These are phyloP conservation scores for Hyles euphorbiae DNA, from an alignment of 1,140 invertebrate genomes.

Conservation along the genomic window DNA sequence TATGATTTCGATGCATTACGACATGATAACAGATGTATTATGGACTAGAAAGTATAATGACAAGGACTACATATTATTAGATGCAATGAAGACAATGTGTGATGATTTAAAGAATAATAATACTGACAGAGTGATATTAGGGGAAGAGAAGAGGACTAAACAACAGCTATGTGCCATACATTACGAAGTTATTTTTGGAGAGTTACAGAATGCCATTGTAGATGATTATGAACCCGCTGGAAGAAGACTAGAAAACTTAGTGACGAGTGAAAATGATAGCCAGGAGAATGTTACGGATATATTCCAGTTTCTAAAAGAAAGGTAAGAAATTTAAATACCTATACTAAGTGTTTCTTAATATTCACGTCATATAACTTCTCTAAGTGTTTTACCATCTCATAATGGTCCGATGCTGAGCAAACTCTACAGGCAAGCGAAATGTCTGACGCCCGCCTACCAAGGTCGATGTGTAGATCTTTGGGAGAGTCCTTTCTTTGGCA, in stretches of 20 bases:
- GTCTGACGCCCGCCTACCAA: too few species aligned
- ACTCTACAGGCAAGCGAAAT: too few species aligned
- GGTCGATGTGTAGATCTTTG: too few species aligned
- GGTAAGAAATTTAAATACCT: slow-evolving; percentile 35
- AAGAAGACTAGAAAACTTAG: slow-evolving; percentile 38
- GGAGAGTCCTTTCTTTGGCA: too few species aligned
- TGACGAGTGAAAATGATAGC: slow-evolving; percentile 28
- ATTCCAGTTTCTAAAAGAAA: slow-evolving; percentile 39
- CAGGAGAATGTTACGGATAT: slow-evolving; percentile 35
- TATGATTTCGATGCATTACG: slow-evolving; percentile 54
- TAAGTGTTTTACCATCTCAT: too few species aligned
- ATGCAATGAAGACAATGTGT: slow-evolving; percentile 41
- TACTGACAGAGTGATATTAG: slow-evolving; percentile 42
- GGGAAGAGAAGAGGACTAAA: slow-evolving; percentile 39
- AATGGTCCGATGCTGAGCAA: too few species aligned
- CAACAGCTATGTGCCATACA: slow-evolving; percentile 46
- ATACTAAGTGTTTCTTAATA: not conserved
- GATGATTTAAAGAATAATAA: slow-evolving; percentile 43
- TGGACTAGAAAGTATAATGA: slow-evolving; percentile 31
- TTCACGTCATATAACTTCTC: too few species aligned
- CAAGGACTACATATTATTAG: slow-evolving; percentile 32
- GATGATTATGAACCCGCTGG: slow-evolving; percentile 34
- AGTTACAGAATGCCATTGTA: slow-evolving; percentile 26
- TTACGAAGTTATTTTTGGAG: slow-evolving; percentile 42
- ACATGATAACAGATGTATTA: slow-evolving; percentile 54